Conservation (phyloP, 2,888 invertebrate species). For the Theretra japonica region DNA sequence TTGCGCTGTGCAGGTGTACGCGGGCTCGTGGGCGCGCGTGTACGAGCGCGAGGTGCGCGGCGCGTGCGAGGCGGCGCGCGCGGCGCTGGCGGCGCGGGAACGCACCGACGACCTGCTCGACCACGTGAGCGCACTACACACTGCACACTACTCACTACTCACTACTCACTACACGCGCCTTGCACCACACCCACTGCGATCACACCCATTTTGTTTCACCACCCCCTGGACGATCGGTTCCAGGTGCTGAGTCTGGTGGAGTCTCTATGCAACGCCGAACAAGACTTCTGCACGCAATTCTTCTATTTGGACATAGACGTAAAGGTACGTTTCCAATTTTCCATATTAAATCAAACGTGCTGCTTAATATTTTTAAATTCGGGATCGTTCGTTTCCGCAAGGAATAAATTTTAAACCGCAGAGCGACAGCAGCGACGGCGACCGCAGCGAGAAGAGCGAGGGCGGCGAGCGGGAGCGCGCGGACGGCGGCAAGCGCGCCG, state of each 20-base stretch:
- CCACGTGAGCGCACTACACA: slow-evolving; percentile 33
- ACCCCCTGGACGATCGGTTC: background rate
- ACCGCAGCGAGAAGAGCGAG: slow-evolving; percentile 48
- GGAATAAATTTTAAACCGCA: slow-evolving; percentile 30
- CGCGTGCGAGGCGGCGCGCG: slow-evolving; percentile 91
- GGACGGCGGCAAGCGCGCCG: slow-evolving; percentile 46
- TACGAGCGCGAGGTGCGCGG: slow-evolving; percentile 94
- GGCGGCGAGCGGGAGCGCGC: slow-evolving; percentile 45
- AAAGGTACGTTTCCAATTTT: slow-evolving; percentile 54
- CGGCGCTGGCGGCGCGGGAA: slow-evolving; percentile 60
- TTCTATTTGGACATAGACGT: slow-evolving; percentile 90
- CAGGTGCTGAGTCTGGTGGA: slow-evolving; percentile 94
- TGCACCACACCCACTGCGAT: background rate
- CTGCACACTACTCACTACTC: background rate
- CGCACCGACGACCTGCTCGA: slow-evolving; percentile 60
- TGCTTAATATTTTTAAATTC: background rate
- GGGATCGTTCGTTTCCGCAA: no score
- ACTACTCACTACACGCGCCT: background rate
- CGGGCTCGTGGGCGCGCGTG: slow-evolving; percentile 91
- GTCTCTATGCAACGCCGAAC: slow-evolving; percentile 96
- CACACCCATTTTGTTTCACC: background rate
- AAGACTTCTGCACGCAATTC: slow-evolving; percentile 96
- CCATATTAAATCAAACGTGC: no score
- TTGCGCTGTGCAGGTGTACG: slow-evolving; percentile 85
- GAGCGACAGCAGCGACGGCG: slow-evolving; percentile 55